These are phyloP conservation scores for Kryptopterus vitreolus DNA, from an alignment of 2,797 vertebrate species.

Conservation along the genomic window DNA sequence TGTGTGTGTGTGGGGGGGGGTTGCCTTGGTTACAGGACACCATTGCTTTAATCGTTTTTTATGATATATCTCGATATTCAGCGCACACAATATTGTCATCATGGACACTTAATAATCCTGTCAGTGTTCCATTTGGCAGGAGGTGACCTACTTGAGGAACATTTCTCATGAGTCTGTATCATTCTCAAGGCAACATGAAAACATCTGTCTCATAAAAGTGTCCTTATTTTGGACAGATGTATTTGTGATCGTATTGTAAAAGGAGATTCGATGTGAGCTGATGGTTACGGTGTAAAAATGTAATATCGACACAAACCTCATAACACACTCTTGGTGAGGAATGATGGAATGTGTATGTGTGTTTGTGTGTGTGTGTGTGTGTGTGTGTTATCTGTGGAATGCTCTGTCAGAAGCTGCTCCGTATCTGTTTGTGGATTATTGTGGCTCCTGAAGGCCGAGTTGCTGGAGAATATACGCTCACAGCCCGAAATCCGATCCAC, in stretches of 20 bases:
- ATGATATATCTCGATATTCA: slow-evolving; percentile 5
- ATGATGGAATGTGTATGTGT: background rate
- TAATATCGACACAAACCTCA: background rate
- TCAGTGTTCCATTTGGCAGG: background rate
- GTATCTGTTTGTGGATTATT: slow-evolving; percentile 96
- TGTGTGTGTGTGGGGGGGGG: background rate
- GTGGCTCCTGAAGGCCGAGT: slow-evolving; percentile 73
- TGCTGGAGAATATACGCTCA: slow-evolving; percentile 91
- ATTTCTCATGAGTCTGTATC: background rate
- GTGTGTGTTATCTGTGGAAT: slow-evolving; percentile 97
- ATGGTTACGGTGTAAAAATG: background rate
- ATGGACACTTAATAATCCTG: slow-evolving; percentile 1
- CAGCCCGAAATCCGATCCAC: slow-evolving; percentile 74
- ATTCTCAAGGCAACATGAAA: background rate
- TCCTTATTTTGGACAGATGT: slow-evolving; percentile 5
- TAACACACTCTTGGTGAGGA: background rate
- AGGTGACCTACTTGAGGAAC: background rate
- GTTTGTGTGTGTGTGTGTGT: no score
- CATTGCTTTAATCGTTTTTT: background rate
- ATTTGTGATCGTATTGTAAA: background rate
- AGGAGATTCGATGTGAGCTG: background rate
- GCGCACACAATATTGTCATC: background rate
- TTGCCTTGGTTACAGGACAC: background rate
- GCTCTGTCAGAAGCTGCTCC: slow-evolving; percentile 95
- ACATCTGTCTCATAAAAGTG: background rate